phyloP scores from a whole-genome alignment of 1,140 invertebrate genomes.

The Drusus annulatus region DNA sequence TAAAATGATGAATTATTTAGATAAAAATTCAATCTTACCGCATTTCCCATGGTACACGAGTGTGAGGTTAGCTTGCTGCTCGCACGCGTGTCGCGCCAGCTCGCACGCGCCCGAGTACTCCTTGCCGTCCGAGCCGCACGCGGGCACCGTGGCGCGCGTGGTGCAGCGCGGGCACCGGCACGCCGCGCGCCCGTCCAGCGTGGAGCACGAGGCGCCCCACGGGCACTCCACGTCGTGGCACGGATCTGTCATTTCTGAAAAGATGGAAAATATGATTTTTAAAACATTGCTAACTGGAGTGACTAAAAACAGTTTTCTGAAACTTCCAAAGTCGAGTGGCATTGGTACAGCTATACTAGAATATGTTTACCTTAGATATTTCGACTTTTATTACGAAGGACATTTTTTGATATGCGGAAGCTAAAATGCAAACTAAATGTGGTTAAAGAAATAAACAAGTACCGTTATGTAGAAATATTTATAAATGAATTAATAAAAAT shows the following conservation, averaged over 20 bases:
- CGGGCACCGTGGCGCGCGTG: slow-evolving; percentile 74
- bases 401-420: too few species aligned
- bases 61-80: slow-evolving; percentile 80
- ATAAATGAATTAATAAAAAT: too few species aligned
- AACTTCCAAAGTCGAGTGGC: too few species aligned
- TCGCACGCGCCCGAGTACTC: slow-evolving; percentile 87
- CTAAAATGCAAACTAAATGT: too few species aligned
- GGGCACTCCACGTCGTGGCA: slow-evolving; percentile 81
- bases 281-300: not conserved
- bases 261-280: not conserved
- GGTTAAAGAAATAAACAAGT: too few species aligned
- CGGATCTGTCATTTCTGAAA: slow-evolving; percentile 83
- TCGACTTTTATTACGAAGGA: too few species aligned
- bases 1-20: too few species aligned
- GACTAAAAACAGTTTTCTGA: not conserved
- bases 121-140: slow-evolving; percentile 82
- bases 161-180: slow-evolving; percentile 85
- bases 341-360: too few species aligned
- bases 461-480: too few species aligned
- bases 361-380: too few species aligned
- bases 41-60: slow-evolving; percentile 91
- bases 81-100: slow-evolving; percentile 82
- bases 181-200: slow-evolving; percentile 80
- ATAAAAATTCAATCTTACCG: slow-evolving; percentile 76
- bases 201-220: slow-evolving; percentile 82